A percentile compares a stretch with the other conserved stretches of the same genome.
These are phyloP conservation scores for Nebria salina DNA, from an alignment of 2,888 invertebrate species.

Conservation along the genomic window DNA sequence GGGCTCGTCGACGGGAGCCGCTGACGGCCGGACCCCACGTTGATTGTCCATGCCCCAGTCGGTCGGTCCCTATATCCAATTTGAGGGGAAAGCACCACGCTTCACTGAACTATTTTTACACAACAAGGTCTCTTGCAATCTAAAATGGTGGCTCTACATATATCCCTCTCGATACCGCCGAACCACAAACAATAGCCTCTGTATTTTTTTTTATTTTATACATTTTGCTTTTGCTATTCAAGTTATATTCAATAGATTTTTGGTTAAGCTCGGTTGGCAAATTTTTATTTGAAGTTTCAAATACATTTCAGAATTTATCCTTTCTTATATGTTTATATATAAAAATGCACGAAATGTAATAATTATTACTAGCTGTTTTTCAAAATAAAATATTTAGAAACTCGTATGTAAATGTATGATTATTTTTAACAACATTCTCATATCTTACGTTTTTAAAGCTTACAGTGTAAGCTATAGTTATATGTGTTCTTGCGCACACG, in stretches of 20 bases:
- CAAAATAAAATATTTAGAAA: too few relatives aligned
- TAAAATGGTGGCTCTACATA: conserved; percentile 10
- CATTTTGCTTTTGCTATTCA: not conserved
- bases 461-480: too few relatives aligned
- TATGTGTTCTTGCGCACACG: too few relatives aligned
- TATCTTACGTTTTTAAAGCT: too few relatives aligned
- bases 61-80: conserved; percentile 10
- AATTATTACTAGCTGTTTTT: too few relatives aligned
- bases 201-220: not conserved
- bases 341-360: too few relatives aligned
- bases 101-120: conserved; percentile 63
- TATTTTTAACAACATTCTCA: too few relatives aligned
- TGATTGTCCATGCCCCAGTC: not conserved
- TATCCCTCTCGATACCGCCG: not conserved
- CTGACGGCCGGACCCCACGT: conserved; percentile 1
- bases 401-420: too few relatives aligned
- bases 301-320: too few relatives aligned
- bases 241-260: not conserved
- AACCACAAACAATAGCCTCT: not conserved
- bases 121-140: conserved; percentile 52
- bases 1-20: not conserved
- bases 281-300: too few relatives aligned
- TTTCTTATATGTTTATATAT: too few relatives aligned
- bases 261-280: too few relatives aligned
- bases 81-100: conserved; percentile 51